A percentile compares a stretch with the other conserved stretches of the same genome.
These are phyloP conservation scores for Orussus abietinus DNA, from an alignment of 1,140 invertebrate species.

Conservation along the genomic window DNA sequence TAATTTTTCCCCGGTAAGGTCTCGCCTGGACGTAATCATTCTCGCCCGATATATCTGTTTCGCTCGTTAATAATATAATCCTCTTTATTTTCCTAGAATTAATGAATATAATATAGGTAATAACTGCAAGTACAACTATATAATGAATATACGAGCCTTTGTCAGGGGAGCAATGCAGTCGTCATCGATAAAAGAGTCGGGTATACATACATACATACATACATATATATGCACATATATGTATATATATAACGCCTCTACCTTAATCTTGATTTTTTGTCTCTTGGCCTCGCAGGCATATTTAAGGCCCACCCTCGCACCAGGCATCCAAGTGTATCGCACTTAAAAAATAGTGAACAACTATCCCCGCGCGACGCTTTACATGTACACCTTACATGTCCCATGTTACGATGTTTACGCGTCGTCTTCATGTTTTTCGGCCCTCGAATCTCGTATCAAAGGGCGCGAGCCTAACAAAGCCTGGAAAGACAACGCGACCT, in stretches of 20 bases:
- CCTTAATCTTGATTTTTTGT: too few species aligned
- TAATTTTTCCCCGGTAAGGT: too few species aligned
- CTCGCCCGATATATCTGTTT: background rate
- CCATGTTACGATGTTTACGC: too few species aligned
- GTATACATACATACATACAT: conserved; percentile 16
- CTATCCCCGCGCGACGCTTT: conserved; percentile 8
- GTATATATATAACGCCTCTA: too few species aligned
- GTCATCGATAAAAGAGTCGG: conserved; percentile 36
- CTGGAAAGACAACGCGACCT: too few species aligned
- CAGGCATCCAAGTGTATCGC: conserved; percentile 13
- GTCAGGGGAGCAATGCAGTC: conserved; percentile 40
- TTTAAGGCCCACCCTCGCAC: conserved; percentile 7
- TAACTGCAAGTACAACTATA: conserved; percentile 45
- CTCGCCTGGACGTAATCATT: background rate
- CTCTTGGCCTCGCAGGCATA: conserved; percentile 10
- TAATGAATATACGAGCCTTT: conserved; percentile 46
- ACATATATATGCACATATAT: conserved; percentile 4
- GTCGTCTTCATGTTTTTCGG: too few species aligned
- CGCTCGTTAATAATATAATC: conserved; percentile 1
- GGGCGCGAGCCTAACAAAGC: too few species aligned
- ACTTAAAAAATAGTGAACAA: conserved; percentile 19
- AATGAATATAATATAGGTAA: conserved; percentile 41
- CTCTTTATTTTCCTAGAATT: conserved; percentile 28
- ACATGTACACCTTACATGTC: too few species aligned
- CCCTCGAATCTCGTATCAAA: too few species aligned